phyloP scores from a whole-genome alignment of 1,140 invertebrate genomes.

The Cherax quadricarinatus region DNA sequence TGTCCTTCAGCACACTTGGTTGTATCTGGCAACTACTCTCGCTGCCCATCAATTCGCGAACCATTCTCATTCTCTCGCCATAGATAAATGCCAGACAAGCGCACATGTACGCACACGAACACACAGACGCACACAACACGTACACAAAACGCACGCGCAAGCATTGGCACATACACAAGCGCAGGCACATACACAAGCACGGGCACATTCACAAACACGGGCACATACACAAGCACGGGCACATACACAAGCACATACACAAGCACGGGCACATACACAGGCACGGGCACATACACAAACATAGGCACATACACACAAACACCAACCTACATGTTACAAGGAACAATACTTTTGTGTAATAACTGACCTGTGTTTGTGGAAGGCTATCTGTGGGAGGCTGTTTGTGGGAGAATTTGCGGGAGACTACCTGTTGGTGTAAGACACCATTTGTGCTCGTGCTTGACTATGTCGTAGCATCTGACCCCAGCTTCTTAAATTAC shows the following conservation, averaged over 20 bases:
- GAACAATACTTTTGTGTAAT: too few relatives aligned
- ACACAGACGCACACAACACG: not conserved
- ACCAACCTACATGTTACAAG: too few relatives aligned
- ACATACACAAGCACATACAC: not conserved
- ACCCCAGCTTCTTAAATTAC: too few relatives aligned
- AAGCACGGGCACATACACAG: not conserved
- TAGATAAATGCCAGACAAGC: constrained; percentile 38
- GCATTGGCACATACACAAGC: not conserved
- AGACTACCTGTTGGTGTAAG: too few relatives aligned
- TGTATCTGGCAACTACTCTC: constrained; percentile 43
- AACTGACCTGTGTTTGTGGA: too few relatives aligned
- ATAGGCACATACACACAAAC: not conserved
- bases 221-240: not conserved
- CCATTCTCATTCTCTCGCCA: constrained; percentile 48
- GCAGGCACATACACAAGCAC: constrained; percentile 2
- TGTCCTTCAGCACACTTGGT: constrained; percentile 2
- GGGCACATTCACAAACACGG: not conserved
- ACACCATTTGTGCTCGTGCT: too few relatives aligned
- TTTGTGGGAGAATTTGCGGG: too few relatives aligned
- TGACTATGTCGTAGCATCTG: too few relatives aligned
- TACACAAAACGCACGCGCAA: not conserved
- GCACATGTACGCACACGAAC: not conserved
- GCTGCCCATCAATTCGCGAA: constrained; percentile 58
- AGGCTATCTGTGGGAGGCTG: too few relatives aligned
- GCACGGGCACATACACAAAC: not conserved